Evolutionary conservation across 2,888 invertebrate species (phyloP), one percentile per base, ranked within the genome.

Genomic region (Andricus quercusramuli): DNA sequence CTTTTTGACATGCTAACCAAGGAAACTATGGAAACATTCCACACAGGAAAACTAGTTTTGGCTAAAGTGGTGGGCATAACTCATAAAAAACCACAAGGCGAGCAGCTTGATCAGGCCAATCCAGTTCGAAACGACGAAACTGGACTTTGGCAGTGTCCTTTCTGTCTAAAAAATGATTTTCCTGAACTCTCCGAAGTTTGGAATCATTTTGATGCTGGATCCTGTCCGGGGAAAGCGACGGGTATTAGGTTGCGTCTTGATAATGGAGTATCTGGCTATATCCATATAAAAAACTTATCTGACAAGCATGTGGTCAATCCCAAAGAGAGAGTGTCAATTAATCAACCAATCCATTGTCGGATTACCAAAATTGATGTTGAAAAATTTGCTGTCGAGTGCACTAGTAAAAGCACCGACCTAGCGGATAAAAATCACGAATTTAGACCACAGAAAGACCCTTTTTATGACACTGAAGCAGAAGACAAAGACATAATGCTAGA

Each of bases 181-280:
- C 97, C 98, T 0, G 99, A 99, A 91, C 93, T 99, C 44, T 98
- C 98, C 32, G 99, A 99, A 94, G 99, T 99, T 70, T 99, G 99
- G 99, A 98, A 98, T 93, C 99, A 99, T 93, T 99, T 99, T 94
- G 99, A 99, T 93, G 97, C 98, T 0, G 98, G 97, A 44, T 96
- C 96, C 1, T 99, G 99, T 93, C 99, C 98, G 0, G 99, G 99
- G 0, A 97, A 98, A 91, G 98, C 99, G 0, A 97, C 97, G 0
- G 99, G 99, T 0, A 96, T 99, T 0, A 95, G 97, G 82, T 94
- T 98, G 64, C 94, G 97, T 0, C 93, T 99, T 2, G 99, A 99
- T 93, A 99, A 99, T 92, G 97, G 97, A 0, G 94, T 98, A 59
- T 96, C 96, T 20, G 99, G 99, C 0, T 99, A 98, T 92, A 97